phyloP scores from a whole-genome alignment of 35 echinoderm and acorn worm species.

The Heliocidaris tuberculata region DNA sequence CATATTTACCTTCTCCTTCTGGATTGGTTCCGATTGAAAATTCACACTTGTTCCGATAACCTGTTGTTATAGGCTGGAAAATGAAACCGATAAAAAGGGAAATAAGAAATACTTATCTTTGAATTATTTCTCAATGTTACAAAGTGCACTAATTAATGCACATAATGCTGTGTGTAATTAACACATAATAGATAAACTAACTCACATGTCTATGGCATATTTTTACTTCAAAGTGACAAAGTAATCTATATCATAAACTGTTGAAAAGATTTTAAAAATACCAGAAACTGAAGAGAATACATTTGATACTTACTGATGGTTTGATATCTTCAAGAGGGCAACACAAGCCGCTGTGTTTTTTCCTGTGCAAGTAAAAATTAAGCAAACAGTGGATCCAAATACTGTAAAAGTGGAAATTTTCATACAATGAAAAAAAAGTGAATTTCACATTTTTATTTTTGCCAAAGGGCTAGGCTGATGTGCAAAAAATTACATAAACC shows the following conservation, averaged over 20 bases:
- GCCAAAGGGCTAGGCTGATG: no score
- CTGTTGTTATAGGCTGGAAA: conserved; percentile 70
- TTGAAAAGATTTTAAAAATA: background rate
- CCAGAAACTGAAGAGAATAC: background rate
- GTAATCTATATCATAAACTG: no score
- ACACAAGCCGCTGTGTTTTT: conserved; percentile 54
- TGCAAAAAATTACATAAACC: no score
- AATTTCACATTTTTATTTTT: no score
- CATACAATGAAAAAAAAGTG: background rate
- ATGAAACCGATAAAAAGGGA: background rate
- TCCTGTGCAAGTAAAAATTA: conserved; percentile 50
- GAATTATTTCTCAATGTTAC: background rate
- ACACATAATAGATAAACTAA: no score
- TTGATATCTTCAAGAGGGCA: conserved; percentile 64
- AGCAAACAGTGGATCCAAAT: background rate
- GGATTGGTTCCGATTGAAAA: conserved; percentile 76
- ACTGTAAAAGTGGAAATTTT: background rate
- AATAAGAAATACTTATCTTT: no score
- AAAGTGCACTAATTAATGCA: no score
- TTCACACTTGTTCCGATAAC: conserved; percentile 93
- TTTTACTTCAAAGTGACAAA: no score
- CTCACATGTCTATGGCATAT: no score
- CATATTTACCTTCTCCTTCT: conserved; percentile 67
- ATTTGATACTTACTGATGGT: conserved; percentile 65
- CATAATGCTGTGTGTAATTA: no score